A percentile compares a stretch with the other conserved stretches of the same genome.
Conservation (phyloP, 2,797 vertebrate species). For the Cryptoprocta ferox region DNA sequence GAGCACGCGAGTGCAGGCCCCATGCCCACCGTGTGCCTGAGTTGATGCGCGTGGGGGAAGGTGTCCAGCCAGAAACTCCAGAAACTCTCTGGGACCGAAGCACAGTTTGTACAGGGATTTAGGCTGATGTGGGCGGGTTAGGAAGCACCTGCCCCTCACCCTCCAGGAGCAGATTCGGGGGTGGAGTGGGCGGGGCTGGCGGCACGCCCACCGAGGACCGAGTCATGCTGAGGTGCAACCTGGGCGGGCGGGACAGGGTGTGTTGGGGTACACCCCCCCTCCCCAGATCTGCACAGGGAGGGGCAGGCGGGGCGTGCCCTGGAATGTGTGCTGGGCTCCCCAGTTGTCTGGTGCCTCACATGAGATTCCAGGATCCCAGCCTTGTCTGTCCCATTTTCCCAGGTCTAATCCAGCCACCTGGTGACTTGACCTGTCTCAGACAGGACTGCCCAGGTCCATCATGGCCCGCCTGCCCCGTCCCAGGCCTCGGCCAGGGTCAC, state of each 20-base stretch:
- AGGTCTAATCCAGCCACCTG: not conserved
- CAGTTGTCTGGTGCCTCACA: not conserved
- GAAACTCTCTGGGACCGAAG: not conserved
- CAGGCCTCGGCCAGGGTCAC: not conserved
- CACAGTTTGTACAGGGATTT: too few relatives aligned
- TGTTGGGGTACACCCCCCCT: not conserved
- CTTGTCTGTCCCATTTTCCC: not conserved
- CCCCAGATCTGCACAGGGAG: not conserved
- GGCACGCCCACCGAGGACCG: not conserved
- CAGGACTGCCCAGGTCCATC: not conserved
- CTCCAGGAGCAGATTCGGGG: not conserved
- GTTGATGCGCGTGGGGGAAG: too few relatives aligned
- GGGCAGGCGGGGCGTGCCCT: not conserved
- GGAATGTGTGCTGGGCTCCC: not conserved
- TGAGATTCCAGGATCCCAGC: not conserved
- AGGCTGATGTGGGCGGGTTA: not conserved
- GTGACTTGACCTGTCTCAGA: not conserved
- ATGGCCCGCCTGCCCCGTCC: rapidly evolving
- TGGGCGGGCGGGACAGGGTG: not conserved
- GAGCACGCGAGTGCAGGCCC: not conserved
- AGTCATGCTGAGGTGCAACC: not conserved
- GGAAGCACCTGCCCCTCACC: not conserved
- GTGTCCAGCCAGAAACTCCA: not conserved
- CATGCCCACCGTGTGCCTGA: rapidly evolving
- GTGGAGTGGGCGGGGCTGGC: not conserved